Percentiles rank a stretch among this genome's conserved stretches.
These are phyloP conservation scores for Drosophila nebulosa DNA, from an alignment of 1,140 invertebrate species.

Conservation along the genomic window DNA sequence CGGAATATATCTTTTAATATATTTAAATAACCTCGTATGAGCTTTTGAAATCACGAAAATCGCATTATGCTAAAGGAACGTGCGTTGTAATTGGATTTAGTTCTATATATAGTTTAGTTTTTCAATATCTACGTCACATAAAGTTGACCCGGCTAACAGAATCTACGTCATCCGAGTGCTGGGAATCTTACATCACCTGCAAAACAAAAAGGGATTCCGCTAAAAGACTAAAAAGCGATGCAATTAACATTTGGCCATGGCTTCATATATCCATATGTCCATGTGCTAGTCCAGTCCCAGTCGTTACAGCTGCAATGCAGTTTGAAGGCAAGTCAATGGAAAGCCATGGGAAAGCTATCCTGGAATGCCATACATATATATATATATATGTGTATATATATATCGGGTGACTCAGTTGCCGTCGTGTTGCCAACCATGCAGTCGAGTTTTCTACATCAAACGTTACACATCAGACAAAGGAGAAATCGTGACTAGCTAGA, in stretches of 20 bases:
- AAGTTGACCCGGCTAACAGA: not conserved
- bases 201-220: not conserved
- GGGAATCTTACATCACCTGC: not conserved
- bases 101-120: no score
- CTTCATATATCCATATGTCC: not conserved
- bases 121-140: not conserved
- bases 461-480: conserved; percentile 13
- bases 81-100: no score
- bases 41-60: no score
- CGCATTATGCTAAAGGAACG: no score
- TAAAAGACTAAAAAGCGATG: not conserved
- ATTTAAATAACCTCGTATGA: no score
- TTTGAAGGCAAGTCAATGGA: conserved; percentile 36
- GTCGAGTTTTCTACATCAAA: conserved; percentile 54
- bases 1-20: no score
- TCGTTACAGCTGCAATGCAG: conserved; percentile 9
- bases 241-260: conserved; percentile 8
- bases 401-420: conserved; percentile 38
- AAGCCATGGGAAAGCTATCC: conserved; percentile 39
- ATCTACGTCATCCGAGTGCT: not conserved
- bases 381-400: no score
- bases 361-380: no score
- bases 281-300: not conserved
- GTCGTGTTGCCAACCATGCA: conserved; percentile 16
- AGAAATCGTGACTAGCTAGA: not conserved